These are phyloP conservation scores for Microcebus griseorufus DNA, from an alignment of 2,113 vertebrate species.

Conservation along the genomic window DNA sequence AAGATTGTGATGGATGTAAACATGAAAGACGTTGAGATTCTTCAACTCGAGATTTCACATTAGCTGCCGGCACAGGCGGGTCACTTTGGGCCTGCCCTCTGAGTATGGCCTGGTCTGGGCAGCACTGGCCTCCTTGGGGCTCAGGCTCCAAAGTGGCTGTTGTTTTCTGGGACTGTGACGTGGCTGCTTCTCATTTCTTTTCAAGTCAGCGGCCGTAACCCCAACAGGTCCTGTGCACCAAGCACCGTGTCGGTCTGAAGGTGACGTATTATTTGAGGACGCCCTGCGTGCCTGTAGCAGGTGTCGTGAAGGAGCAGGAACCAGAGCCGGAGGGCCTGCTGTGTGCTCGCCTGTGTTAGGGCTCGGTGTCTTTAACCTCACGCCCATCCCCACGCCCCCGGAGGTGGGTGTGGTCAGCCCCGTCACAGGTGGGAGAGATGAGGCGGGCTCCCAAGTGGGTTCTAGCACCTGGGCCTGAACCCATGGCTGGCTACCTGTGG, in stretches of 20 bases:
- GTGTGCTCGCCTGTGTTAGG: neutral
- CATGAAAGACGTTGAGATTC: neutral
- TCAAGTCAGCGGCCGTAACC: neutral
- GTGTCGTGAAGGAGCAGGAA: neutral
- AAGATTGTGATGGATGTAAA: neutral
- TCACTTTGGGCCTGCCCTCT: too few relatives aligned
- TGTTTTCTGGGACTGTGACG: neutral
- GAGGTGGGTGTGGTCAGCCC: neutral
- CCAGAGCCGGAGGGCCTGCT: too few relatives aligned
- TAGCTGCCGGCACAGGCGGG: neutral
- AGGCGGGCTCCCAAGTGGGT: neutral
- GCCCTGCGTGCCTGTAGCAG: neutral
- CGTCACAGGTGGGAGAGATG: neutral
- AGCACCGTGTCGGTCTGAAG: neutral
- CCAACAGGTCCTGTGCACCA: neutral
- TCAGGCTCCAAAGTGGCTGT: neutral
- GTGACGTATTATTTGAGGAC: neutral
- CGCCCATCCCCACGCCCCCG: rapidly evolving
- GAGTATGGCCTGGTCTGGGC: neutral
- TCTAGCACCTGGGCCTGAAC: neutral
- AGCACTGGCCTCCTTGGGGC: neutral
- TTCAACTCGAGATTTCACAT: neutral
- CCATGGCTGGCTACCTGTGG: too few relatives aligned
- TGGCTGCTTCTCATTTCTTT: neutral
- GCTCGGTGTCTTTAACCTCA: neutral